A percentile compares a stretch with the other conserved stretches of the same genome.
Evolutionary conservation across 2,797 vertebrate genomes (phyloP).

Genomic region (Pseudocheirus occidentalis): DNA sequence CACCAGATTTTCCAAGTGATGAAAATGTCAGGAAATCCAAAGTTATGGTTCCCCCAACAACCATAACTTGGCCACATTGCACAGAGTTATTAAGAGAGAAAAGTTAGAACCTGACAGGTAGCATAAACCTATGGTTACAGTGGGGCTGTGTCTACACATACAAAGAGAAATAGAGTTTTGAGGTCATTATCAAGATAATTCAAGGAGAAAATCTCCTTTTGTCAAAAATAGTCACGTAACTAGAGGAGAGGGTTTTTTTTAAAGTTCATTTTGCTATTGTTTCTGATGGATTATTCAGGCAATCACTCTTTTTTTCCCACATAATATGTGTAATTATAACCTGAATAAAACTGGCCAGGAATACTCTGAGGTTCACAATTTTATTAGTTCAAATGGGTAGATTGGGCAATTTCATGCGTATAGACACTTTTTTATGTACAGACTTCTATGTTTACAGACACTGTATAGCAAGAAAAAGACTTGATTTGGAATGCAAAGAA

Average conservation of each 20-base stretch:
- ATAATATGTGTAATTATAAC: background rate
- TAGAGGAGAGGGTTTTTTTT: background rate
- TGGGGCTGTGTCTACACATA: background rate
- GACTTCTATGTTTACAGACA: background rate
- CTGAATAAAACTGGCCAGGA: background rate
- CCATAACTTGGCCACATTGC: slow-evolving; percentile 46
- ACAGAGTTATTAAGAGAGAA: slow-evolving; percentile 50
- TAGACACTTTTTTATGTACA: background rate
- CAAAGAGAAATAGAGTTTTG: background rate
- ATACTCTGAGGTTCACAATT: slow-evolving; percentile 16
- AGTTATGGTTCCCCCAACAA: slow-evolving; percentile 58
- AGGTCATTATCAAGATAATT: background rate
- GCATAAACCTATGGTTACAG: background rate
- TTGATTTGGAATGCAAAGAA: background rate
- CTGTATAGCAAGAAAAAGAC: background rate
- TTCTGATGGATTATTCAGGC: slow-evolving; percentile 2
- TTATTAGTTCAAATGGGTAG: background rate
- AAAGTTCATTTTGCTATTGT: background rate
- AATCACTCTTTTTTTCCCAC: background rate
- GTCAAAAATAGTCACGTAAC: background rate
- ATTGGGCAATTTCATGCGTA: background rate
- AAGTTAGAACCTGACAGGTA: slow-evolving; percentile 45
- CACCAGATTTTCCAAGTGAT: slow-evolving; percentile 49
- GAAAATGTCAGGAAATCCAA: slow-evolving; percentile 60
- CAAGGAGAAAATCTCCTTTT: background rate